phyloP scores from a whole-genome alignment of 2,797 vertebrate species.

The Pagetopsis macropterus region DNA sequence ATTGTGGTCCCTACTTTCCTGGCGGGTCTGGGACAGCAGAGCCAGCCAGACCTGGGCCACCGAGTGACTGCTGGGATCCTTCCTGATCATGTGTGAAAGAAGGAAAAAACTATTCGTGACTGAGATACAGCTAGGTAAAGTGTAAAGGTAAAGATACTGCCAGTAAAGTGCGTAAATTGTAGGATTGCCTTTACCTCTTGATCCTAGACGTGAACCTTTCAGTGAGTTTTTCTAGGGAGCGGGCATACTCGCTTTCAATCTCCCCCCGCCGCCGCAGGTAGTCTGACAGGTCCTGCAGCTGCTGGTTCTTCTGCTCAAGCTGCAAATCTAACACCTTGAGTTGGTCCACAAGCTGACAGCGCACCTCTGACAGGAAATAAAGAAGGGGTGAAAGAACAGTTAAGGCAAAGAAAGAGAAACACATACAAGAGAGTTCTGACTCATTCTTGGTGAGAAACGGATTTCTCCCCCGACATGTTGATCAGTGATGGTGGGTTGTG shows the following conservation, averaged over 20 bases:
- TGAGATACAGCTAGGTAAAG: neutral
- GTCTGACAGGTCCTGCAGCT: conserved; percentile 83
- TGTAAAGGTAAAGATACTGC: too few species aligned
- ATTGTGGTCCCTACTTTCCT: conserved; percentile 81
- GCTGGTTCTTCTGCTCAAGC: conserved; percentile 83
- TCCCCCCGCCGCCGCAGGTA: conserved; percentile 83
- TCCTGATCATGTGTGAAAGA: conserved; percentile 59
- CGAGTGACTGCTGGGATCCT: conserved; percentile 76
- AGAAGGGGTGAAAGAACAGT: neutral
- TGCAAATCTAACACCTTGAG: conserved; percentile 82
- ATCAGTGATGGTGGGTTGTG: neutral
- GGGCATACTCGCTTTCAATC: conserved; percentile 83
- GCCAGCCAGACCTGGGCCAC: conserved; percentile 78
- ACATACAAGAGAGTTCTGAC: neutral
- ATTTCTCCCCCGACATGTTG: neutral
- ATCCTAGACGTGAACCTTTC: conserved; percentile 79
- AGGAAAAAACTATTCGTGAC: neutral
- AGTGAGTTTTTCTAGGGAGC: conserved; percentile 82
- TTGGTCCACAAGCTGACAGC: conserved; percentile 83
- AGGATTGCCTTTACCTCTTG: conserved; percentile 70
- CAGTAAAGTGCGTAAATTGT: too few species aligned
- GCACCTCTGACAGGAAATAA: conserved; percentile 74
- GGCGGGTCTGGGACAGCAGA: conserved; percentile 80
- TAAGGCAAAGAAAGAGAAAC: neutral
- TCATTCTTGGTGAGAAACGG: conserved; percentile 27